These are phyloP conservation scores for Eudasyphora cyanicolor DNA, from an alignment of 2,888 invertebrate species.

Conservation along the genomic window DNA sequence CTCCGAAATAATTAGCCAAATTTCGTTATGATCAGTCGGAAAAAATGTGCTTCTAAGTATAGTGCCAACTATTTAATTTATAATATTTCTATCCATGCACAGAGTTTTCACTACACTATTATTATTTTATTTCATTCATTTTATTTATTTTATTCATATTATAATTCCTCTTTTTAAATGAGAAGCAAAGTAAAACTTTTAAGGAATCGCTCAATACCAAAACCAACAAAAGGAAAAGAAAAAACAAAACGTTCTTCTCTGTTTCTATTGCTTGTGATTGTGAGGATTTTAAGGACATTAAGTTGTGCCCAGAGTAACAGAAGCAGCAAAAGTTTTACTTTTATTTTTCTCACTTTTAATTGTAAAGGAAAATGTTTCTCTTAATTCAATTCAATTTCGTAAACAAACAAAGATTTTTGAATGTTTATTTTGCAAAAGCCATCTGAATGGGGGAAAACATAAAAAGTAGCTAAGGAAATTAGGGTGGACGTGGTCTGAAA, in stretches of 20 bases:
- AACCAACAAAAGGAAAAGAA: too few species aligned
- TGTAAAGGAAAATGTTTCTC: background rate
- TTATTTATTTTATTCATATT: too few species aligned
- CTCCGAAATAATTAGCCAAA: too few species aligned
- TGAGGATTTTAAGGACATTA: background rate
- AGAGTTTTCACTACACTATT: too few species aligned
- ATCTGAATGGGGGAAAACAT: background rate
- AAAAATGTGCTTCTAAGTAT: too few species aligned
- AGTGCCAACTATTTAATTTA: too few species aligned
- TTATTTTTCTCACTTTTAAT: slow-evolving; percentile 16
- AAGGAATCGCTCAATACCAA: background rate
- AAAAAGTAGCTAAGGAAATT: background rate
- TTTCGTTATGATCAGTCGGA: too few species aligned
- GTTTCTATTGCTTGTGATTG: slow-evolving; percentile 14
- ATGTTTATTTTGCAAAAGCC: background rate
- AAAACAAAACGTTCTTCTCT: background rate
- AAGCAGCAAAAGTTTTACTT: background rate
- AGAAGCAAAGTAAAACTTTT: background rate
- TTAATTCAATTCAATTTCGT: slow-evolving; percentile 20
- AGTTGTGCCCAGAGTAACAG: background rate
- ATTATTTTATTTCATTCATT: too few species aligned
- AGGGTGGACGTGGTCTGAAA: background rate
- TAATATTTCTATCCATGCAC: too few species aligned
- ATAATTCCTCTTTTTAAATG: too few species aligned
- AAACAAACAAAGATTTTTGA: background rate